Conservation (phyloP, 1,140 invertebrate genomes). For the Leptopilina clavipes region DNA sequence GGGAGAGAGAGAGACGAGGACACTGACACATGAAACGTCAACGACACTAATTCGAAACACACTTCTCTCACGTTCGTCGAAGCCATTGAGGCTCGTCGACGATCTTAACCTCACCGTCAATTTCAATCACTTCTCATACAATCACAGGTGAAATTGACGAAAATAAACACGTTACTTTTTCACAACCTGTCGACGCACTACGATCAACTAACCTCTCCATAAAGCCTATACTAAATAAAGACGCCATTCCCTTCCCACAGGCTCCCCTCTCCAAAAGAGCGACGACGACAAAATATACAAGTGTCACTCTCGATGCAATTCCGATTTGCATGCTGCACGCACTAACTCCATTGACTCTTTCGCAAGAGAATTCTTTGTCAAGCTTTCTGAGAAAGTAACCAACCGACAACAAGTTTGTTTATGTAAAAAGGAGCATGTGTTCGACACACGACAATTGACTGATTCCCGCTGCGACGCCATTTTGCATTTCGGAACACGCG, state of each 20-base stretch:
- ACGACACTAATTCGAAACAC: conserved; percentile 54
- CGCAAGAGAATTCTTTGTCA: conserved; percentile 19
- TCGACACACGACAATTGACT: background rate
- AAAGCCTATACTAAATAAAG: conserved; percentile 49
- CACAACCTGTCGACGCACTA: conserved; percentile 21
- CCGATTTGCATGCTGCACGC: conserved; percentile 10
- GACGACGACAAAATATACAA: background rate
- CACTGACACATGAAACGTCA: conserved; percentile 68
- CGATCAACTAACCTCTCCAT: conserved; percentile 39
- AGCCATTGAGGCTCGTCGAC: conserved; percentile 1
- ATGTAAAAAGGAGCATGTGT: background rate
- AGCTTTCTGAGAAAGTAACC: background rate
- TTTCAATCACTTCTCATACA: background rate
- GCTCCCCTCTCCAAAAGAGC: background rate
- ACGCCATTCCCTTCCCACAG: conserved; percentile 55
- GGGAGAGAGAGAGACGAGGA: conserved; percentile 50
- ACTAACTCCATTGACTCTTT: background rate
- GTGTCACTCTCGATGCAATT: background rate
- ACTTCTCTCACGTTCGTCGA: background rate
- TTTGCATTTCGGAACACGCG: background rate
- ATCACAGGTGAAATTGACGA: background rate
- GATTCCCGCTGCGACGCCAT: background rate
- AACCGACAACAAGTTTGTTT: background rate
- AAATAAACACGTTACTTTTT: background rate
- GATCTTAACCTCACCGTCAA: background rate